These are phyloP conservation scores for Melanostigma gelatinosum DNA, from an alignment of 2,113 vertebrate species.

Conservation along the genomic window DNA sequence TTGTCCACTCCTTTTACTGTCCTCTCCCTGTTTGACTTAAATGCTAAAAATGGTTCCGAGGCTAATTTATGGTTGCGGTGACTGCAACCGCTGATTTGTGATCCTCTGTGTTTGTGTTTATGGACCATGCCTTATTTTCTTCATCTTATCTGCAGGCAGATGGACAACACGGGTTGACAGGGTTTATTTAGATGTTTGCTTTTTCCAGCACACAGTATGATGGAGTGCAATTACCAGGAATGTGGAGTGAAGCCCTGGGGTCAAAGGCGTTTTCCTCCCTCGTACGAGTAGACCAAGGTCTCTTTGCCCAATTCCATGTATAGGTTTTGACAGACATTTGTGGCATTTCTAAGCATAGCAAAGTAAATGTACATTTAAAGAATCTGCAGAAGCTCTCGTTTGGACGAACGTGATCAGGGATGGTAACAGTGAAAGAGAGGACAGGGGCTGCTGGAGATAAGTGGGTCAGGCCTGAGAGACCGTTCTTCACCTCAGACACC, in stretches of 20 bases:
- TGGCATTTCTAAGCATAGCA: constrained; percentile 30
- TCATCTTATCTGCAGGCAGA: constrained; percentile 81
- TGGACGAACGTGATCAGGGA: constrained; percentile 24
- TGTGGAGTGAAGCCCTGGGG: constrained; percentile 68
- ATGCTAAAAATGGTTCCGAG: constrained; percentile 78
- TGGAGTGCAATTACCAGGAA: constrained; percentile 78
- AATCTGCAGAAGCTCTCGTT: constrained; percentile 32
- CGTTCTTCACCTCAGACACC: constrained; percentile 86
- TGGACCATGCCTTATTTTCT: constrained; percentile 75
- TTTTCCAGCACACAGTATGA: constrained; percentile 79
- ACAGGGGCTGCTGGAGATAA: constrained; percentile 62
- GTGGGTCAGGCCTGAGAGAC: constrained; percentile 71
- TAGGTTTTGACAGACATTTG: constrained; percentile 30
- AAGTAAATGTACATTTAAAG: constrained; percentile 34
- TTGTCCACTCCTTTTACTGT: constrained; percentile 70
- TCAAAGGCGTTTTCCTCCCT: constrained; percentile 80
- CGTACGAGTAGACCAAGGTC: constrained; percentile 51
- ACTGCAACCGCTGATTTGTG: constrained; percentile 79
- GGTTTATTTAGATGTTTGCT: constrained; percentile 83
- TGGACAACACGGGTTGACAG: constrained; percentile 77
- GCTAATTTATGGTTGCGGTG: constrained; percentile 81
- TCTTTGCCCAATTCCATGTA: constrained; percentile 30
- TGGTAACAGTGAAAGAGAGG: constrained; percentile 16
- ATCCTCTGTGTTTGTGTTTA: constrained; percentile 83
- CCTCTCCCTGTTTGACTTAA: constrained; percentile 53